Evolutionary conservation across 1,140 invertebrate genomes (phyloP).

Genomic region (Triops cancriformis): DNA sequence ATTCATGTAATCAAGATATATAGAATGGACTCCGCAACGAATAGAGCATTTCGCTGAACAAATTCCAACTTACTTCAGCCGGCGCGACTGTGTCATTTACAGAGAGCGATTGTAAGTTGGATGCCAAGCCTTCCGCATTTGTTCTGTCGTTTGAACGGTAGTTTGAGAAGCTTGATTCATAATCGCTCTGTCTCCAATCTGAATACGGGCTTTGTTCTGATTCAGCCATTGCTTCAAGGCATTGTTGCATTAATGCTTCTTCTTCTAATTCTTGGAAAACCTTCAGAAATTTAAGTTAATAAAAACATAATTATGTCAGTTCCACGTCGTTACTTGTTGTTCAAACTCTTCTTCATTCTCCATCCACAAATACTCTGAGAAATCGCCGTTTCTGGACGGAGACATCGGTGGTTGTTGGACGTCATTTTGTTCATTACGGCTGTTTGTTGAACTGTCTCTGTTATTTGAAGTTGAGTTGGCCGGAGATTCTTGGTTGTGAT

Average conservation of each 20-base stretch:
- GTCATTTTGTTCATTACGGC: neutral
- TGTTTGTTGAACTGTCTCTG: neutral
- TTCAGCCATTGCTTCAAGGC: slow-evolving; percentile 70
- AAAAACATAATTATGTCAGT: slow-evolving; percentile 7
- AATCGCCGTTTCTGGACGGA: slow-evolving; percentile 56
- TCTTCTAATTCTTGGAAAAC: slow-evolving; percentile 75
- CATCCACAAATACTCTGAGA: slow-evolving; percentile 85
- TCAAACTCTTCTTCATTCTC: slow-evolving; percentile 83
- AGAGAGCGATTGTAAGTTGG: slow-evolving; percentile 15
- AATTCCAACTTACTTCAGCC: neutral
- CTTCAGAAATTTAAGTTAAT: slow-evolving; percentile 39
- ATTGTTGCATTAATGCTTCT: slow-evolving; percentile 76
- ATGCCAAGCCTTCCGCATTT: neutral
- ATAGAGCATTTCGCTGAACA: too few species aligned
- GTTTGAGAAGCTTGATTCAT: neutral
- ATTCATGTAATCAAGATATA: too few species aligned
- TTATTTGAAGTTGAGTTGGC: neutral
- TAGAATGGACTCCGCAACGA: too few species aligned
- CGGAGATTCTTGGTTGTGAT: neutral
- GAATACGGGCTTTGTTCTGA: slow-evolving; percentile 39
- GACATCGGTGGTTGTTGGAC: slow-evolving; percentile 30
- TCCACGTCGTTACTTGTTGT: slow-evolving; percentile 52
- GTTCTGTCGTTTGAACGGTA: neutral
- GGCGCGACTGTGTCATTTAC: slow-evolving; percentile 7
- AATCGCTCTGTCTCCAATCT: slow-evolving; percentile 11